Evolutionary conservation across 2,888 invertebrate genomes (phyloP).

Genomic region (Epinotia brunnichana): DNA sequence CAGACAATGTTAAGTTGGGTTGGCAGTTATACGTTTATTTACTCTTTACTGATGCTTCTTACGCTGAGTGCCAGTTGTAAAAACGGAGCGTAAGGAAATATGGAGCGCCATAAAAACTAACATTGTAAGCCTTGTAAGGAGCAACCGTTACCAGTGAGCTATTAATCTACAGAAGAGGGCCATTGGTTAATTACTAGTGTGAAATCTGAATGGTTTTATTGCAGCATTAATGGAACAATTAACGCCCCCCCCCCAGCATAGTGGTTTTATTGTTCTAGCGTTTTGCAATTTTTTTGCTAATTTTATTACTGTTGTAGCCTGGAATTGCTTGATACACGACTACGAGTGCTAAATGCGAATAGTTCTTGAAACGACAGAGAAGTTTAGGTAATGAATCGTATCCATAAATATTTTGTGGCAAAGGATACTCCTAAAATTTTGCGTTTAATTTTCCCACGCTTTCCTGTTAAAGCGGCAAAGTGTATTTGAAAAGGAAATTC

Average conservation of each 20-base stretch:
- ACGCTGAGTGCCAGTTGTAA: slow-evolving; percentile 47
- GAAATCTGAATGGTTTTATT: slow-evolving; percentile 61
- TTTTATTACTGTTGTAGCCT: slow-evolving; percentile 26
- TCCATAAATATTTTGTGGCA: slow-evolving; percentile 14
- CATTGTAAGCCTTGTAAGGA: slow-evolving; percentile 52
- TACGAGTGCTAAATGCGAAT: slow-evolving; percentile 11
- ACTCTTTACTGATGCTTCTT: slow-evolving; percentile 21
- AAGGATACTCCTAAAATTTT: not conserved
- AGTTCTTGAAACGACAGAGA: slow-evolving; percentile 6
- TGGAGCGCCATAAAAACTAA: slow-evolving; percentile 58
- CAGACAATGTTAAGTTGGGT: slow-evolving; percentile 25
- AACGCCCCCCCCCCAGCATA: slow-evolving; percentile 53
- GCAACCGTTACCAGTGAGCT: slow-evolving; percentile 55
- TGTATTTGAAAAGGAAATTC: not conserved
- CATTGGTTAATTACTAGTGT: slow-evolving; percentile 51
- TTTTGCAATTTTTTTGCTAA: slow-evolving; percentile 35
- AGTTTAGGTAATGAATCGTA: slow-evolving; percentile 9
- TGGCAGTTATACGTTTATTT: slow-evolving; percentile 38
- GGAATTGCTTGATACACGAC: slow-evolving; percentile 10
- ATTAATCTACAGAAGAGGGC: slow-evolving; percentile 54
- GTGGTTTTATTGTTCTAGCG: slow-evolving; percentile 53
- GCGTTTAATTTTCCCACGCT: not conserved
- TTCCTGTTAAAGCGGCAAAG: not conserved
- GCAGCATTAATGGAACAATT: slow-evolving; percentile 60
- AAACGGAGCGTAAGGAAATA: slow-evolving; percentile 54